Percentiles rank a stretch among this genome's conserved stretches.
phyloP scores from a whole-genome alignment of 2,797 vertebrate species.

The Tauraco hartlaubi region DNA sequence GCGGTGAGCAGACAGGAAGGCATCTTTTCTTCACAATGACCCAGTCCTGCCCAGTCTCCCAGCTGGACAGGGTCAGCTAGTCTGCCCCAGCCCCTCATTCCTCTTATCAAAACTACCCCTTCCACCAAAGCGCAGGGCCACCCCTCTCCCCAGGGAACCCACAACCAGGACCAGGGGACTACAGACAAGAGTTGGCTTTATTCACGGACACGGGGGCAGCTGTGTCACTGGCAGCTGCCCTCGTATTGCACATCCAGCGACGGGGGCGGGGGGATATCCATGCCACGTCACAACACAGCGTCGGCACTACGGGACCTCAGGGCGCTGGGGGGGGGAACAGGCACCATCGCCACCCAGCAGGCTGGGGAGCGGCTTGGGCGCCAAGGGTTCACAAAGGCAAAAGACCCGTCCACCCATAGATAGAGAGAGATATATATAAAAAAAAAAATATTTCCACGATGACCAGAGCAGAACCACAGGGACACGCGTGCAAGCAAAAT shows the following conservation, averaged over 20 bases:
- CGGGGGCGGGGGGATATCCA: conserved; percentile 72
- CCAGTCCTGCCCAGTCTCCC: neutral
- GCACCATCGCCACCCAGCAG: conserved; percentile 43
- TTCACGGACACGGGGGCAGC: conserved; percentile 74
- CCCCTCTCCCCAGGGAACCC: neutral
- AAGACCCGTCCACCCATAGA: conserved; percentile 70
- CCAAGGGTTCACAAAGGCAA: conserved; percentile 65
- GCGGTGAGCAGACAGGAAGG: neutral
- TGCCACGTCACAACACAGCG: conserved; percentile 83
- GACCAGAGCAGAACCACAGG: conserved; percentile 62
- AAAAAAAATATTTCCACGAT: conserved; percentile 63
- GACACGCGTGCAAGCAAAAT: conserved; percentile 70
- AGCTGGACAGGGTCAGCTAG: neutral
- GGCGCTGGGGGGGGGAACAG: neutral
- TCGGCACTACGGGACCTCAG: conserved; percentile 34
- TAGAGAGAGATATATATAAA: neutral
- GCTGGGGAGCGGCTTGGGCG: conserved; percentile 14
- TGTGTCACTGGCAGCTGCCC: conserved; percentile 77
- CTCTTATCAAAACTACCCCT: neutral
- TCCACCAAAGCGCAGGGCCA: neutral
- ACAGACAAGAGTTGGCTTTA: conserved; percentile 83
- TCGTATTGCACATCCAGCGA: conserved; percentile 78
- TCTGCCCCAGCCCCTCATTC: neutral
- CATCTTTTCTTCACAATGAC: neutral
- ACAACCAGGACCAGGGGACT: conserved; percentile 50